A percentile compares a stretch with the other conserved stretches of the same genome.
phyloP scores from a whole-genome alignment of 2,113 vertebrate species.

The Pelodiscus sinensis region DNA sequence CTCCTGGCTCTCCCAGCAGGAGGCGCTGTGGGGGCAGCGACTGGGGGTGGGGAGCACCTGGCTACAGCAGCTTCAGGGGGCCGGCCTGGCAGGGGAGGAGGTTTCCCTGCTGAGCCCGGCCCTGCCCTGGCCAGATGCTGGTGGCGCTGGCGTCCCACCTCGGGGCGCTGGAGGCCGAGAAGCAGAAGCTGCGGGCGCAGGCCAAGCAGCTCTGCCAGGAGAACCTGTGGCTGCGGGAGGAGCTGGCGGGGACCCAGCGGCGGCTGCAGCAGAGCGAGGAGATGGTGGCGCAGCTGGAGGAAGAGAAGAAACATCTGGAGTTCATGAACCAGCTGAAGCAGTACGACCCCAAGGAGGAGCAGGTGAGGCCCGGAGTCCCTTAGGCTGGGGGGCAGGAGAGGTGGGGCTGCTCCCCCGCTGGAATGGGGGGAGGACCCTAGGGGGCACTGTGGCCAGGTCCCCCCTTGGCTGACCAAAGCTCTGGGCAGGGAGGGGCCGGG shows the following conservation, averaged over 20 bases:
- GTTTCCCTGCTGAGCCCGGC: accelerated
- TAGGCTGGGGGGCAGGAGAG: not conserved
- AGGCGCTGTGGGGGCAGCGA: not conserved
- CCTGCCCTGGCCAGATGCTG: constrained; percentile 79
- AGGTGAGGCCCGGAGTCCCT: not conserved
- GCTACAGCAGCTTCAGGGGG: too few relatives aligned
- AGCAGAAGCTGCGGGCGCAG: constrained; percentile 88
- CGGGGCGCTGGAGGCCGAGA: constrained; percentile 87
- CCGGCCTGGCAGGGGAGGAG: too few relatives aligned
- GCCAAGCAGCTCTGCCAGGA: constrained; percentile 88
- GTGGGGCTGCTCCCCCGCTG: not conserved
- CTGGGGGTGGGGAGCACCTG: too few relatives aligned
- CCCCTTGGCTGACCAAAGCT: not conserved
- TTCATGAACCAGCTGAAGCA: constrained; percentile 80
- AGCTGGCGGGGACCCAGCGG: constrained; percentile 65
- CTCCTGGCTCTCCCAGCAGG: too few relatives aligned
- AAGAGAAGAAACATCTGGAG: constrained; percentile 72
- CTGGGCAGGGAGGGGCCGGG: too few relatives aligned
- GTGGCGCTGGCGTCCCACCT: constrained; percentile 86
- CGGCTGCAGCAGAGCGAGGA: constrained; percentile 68
- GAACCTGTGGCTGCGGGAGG: constrained; percentile 88
- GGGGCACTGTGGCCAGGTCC: too few relatives aligned
- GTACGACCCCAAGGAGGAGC: not conserved
- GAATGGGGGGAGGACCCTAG: too few relatives aligned
- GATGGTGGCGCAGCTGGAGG: constrained; percentile 71